A percentile compares a stretch with the other conserved stretches of the same genome.
phyloP scores from a whole-genome alignment of 1,140 invertebrate genomes.

The Aphaenogaster rudis region DNA sequence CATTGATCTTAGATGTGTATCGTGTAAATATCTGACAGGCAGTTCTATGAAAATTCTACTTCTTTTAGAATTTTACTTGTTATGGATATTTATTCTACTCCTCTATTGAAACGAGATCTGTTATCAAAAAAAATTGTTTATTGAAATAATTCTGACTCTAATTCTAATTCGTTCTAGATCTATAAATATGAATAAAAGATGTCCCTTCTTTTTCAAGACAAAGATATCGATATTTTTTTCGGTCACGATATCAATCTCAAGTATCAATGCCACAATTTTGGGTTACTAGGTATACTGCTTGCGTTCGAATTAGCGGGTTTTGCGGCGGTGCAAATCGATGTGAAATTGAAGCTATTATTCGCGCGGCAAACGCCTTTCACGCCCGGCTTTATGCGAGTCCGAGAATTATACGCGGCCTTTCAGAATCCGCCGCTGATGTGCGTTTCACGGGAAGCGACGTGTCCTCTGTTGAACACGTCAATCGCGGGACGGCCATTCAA shows the following conservation, averaged over 20 bases:
- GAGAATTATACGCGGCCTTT: slow-evolving; percentile 52
- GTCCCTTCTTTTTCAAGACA: neutral
- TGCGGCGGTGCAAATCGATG: slow-evolving; percentile 39
- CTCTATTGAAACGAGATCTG: neutral
- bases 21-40: neutral
- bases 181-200: no score
- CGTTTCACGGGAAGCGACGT: slow-evolving; percentile 54
- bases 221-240: neutral
- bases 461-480: slow-evolving; percentile 48
- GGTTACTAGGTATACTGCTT: neutral
- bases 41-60: neutral
- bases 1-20: neutral
- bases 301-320: slow-evolving; percentile 38
- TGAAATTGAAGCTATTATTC: slow-evolving; percentile 57
- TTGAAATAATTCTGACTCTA: neutral
- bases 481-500: slow-evolving; percentile 46
- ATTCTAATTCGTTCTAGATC: neutral
- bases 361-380: slow-evolving; percentile 54
- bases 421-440: slow-evolving; percentile 27
- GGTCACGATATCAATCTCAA: neutral
- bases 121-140: neutral
- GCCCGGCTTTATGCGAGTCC: slow-evolving; percentile 30
- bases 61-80: neutral
- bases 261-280: neutral
- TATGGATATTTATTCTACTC: no score